Percentiles rank a stretch among this genome's conserved stretches.
phyloP scores from a whole-genome alignment of 2,797 vertebrate genomes.

The Channallabes apus region DNA sequence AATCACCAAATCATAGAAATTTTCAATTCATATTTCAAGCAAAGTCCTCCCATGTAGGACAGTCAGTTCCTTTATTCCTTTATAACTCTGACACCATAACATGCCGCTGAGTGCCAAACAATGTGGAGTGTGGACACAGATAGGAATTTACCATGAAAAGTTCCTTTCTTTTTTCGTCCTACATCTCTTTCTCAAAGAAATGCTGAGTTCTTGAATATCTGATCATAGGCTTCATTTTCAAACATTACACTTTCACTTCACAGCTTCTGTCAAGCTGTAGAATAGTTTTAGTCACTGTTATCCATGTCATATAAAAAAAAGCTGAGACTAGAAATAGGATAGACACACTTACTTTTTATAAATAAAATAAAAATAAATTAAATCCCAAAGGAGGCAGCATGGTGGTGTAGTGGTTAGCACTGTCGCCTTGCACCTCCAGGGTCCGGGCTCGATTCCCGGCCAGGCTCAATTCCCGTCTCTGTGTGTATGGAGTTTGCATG shows the following conservation, averaged over 20 bases:
- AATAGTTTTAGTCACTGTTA: neutral
- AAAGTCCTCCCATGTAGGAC: neutral
- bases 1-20: neutral
- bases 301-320: too few relatives aligned
- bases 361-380: too few relatives aligned
- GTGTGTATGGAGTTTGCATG: too few relatives aligned
- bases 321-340: neutral
- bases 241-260: neutral
- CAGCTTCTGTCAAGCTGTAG: neutral
- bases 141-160: conserved; percentile 53
- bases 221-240: neutral
- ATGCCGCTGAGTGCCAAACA: conserved; percentile 11
- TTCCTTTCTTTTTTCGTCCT: conserved; percentile 47
- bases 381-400: too few relatives aligned
- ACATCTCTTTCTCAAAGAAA: conserved; percentile 47
- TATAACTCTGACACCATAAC: neutral
- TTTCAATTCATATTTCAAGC: neutral
- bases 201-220: conserved; percentile 37
- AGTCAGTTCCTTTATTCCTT: neutral
- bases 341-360: neutral
- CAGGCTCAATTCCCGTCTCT: too few relatives aligned
- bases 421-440: too few relatives aligned
- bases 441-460: too few relatives aligned
- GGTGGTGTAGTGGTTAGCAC: too few relatives aligned
- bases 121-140: conserved; percentile 47